These are phyloP conservation scores for Habroteleia sp. DNA, from an alignment of 2,888 invertebrate genomes.

Conservation along the genomic window DNA sequence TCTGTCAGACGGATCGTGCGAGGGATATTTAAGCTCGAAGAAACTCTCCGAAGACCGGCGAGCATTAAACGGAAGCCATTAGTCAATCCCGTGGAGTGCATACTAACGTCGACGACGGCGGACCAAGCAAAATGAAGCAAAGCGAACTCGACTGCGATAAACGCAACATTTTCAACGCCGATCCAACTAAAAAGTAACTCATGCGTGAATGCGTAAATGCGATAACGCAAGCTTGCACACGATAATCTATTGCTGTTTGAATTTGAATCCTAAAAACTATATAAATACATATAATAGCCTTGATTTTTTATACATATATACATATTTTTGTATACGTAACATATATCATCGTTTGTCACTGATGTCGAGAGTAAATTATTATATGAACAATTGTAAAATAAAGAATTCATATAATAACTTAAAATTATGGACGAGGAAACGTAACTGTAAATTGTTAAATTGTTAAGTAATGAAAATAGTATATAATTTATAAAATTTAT, in stretches of 20 bases:
- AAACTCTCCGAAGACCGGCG: conserved; percentile 38
- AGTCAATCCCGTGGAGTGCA: conserved; percentile 68
- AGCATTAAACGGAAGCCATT: conserved; percentile 67
- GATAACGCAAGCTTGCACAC: conserved; percentile 8
- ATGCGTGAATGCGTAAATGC: conserved; percentile 36
- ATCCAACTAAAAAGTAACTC: conserved; percentile 24
- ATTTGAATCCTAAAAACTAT: neutral
- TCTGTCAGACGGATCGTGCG: conserved; percentile 54
- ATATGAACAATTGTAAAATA: no score
- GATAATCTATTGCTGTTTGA: conserved; percentile 1
- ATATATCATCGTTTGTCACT: conserved; percentile 3
- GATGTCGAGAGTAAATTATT: no score
- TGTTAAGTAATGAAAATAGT: no score
- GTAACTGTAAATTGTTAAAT: no score
- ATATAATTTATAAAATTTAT: no score
- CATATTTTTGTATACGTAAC: no score
- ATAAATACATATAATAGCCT: neutral
- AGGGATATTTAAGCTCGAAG: conserved; percentile 49
- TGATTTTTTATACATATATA: no score
- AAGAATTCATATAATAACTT: no score
- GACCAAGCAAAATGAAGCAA: conserved; percentile 22
- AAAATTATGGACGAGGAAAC: no score
- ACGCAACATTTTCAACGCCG: conserved; percentile 14
- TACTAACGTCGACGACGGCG: conserved; percentile 63
- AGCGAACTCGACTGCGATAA: conserved; percentile 48